Evolutionary conservation across 2,888 invertebrate genomes (phyloP).

Genomic region (Lagria hirta): DNA sequence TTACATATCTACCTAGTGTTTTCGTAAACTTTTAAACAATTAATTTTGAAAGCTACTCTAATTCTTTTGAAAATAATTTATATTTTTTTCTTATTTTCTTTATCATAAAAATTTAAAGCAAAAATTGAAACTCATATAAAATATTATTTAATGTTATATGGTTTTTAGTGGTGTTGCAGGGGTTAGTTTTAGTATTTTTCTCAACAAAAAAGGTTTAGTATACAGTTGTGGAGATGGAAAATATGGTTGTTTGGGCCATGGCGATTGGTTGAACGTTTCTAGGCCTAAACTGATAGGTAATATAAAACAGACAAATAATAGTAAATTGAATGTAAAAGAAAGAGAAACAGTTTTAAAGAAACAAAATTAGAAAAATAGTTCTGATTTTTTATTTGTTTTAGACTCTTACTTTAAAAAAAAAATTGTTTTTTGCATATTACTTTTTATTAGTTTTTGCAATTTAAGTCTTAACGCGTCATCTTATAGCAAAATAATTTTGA

Average conservation of each 20-base stretch:
- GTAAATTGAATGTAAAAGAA: too few relatives aligned
- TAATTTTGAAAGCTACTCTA: too few relatives aligned
- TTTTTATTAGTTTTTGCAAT: not conserved
- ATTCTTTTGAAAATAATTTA: too few relatives aligned
- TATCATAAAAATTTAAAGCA: too few relatives aligned
- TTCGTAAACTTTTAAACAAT: too few relatives aligned
- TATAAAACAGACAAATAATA: conserved; percentile 14
- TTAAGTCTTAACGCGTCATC: not conserved
- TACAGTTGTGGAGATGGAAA: conserved; percentile 69
- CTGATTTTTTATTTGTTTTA: not conserved
- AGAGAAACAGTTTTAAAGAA: too few relatives aligned
- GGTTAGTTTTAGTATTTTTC: conserved; percentile 66
- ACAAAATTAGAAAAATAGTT: too few relatives aligned
- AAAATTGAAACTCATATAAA: not conserved
- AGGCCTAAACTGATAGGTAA: conserved; percentile 61
- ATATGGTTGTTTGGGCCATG: conserved; percentile 66
- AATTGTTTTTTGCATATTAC: not conserved
- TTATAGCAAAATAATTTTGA: not conserved
- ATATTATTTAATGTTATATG: not conserved
- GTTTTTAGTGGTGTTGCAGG: conserved; percentile 61
- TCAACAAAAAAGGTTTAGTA: conserved; percentile 67
- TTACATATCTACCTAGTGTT: not conserved
- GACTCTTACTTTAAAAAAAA: not conserved
- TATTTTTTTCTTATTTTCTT: too few relatives aligned
- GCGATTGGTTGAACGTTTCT: conserved; percentile 58